Evolutionary conservation across 2,797 vertebrate genomes (phyloP), one percentile per base, ranked within the genome.

Genomic region (Sphenodon punctatus): DNA sequence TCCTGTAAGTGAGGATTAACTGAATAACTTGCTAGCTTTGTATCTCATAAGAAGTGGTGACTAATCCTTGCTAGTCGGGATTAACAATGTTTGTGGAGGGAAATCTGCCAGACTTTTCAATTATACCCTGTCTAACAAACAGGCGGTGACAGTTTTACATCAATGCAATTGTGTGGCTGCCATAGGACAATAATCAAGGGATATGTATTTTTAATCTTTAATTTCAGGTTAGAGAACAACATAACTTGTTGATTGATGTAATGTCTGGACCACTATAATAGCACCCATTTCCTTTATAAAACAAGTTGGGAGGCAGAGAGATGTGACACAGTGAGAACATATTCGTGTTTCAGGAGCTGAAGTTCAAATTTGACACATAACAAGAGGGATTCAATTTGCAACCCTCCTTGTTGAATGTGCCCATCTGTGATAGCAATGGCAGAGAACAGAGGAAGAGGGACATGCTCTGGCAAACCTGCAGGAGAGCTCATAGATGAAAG

Each of bases 51-150:
- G 78, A 73, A 88, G 84, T 19, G 55, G 86, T 92, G 92, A 93
- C 92, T 94, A 94, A 94, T 93, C 89, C 86, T 75, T 87, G 89
- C 86, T 90, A 80, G 88, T 89, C 80, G 80, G 87, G 87, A 93
- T 91, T 93, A 93, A 81, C 89, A 78, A 88, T 85, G 86, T 93
- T 90, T 92, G 88, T 78, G 22, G 51, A 79, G 89, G 91, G 86
- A 90, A 87, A 90, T 76, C 56, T 76, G 90, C 90, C 93, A 94
- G 88, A 80, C 53, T 75, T 88, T 87, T 89, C 90, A 91, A 89
- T 91, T 93, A 89, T 90, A 88, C 86, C 69, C 42, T 82, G 82
- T 81, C 88, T 79, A 79, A 84, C 68, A 80, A 87, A 85, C 45
- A 82, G 71, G 65, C 48, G 75, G 90, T 60, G 74, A 32, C 23